These are phyloP conservation scores for Champsocephalus esox DNA, from an alignment of 2,797 vertebrate species.

Conservation along the genomic window DNA sequence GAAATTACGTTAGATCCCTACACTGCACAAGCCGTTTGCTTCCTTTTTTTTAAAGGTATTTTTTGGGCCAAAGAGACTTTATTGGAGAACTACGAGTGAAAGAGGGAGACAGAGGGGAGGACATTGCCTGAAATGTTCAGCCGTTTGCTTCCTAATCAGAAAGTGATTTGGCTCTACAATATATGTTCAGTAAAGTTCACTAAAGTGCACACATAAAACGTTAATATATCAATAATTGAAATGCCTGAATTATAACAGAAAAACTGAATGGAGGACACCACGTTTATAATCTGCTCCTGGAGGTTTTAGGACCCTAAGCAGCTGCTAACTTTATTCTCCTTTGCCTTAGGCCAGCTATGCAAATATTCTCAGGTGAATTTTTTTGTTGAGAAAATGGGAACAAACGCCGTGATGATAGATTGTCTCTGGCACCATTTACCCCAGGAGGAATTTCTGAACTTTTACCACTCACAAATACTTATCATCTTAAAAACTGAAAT, in stretches of 20 bases:
- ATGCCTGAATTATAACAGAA: constrained; percentile 26
- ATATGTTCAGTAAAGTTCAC: constrained; percentile 28
- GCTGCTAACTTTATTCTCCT: constrained; percentile 29
- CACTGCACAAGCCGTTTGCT: background rate
- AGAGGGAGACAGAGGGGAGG: too few relatives aligned
- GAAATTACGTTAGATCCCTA: background rate
- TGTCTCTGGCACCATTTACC: constrained; percentile 8
- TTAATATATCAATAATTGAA: constrained; percentile 31
- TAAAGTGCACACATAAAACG: constrained; percentile 37
- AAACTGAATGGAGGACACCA: constrained; percentile 18
- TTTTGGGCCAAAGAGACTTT: too few relatives aligned
- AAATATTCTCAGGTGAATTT: constrained; percentile 31
- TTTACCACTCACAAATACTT: constrained; percentile 15
- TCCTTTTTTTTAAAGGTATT: background rate
- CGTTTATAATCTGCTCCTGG: constrained; percentile 19
- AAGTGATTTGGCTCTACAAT: background rate
- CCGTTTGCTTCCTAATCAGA: background rate
- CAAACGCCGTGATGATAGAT: constrained; percentile 22
- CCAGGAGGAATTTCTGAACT: constrained; percentile 20
- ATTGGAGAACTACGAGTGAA: too few relatives aligned
- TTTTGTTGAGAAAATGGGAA: constrained; percentile 16
- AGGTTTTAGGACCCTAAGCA: constrained; percentile 28
- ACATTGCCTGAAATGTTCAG: too few relatives aligned
- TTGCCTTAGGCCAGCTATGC: constrained; percentile 30
- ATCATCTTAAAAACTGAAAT: constrained; percentile 1